phyloP scores from a whole-genome alignment of 2,113 vertebrate genomes.

The Erythrocercus mccallii region DNA sequence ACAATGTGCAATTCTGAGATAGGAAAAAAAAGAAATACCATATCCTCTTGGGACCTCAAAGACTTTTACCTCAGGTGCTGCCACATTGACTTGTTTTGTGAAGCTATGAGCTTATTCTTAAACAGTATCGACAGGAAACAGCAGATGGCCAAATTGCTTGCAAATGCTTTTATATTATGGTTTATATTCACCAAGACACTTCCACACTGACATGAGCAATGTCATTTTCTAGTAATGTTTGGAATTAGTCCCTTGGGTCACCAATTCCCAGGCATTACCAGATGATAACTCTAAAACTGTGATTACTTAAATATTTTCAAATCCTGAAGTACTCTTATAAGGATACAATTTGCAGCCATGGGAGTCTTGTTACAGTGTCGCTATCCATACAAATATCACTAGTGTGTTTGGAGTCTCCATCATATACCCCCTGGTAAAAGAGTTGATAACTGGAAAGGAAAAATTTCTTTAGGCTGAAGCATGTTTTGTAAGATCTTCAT shows the following conservation, averaged over 20 bases:
- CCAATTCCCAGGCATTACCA: slow-evolving; percentile 56
- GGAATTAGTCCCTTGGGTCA: slow-evolving; percentile 66
- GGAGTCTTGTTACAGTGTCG: slow-evolving; percentile 17
- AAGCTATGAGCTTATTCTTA: slow-evolving; percentile 24
- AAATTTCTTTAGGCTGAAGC: background rate
- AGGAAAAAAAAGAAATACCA: accelerated
- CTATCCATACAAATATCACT: slow-evolving; percentile 7
- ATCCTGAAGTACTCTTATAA: slow-evolving; percentile 54
- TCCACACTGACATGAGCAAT: slow-evolving; percentile 57
- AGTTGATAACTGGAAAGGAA: background rate
- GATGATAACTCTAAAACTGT: slow-evolving; percentile 60
- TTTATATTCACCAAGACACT: slow-evolving; percentile 55
- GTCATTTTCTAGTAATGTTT: slow-evolving; percentile 66
- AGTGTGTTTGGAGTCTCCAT: background rate
- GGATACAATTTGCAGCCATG: slow-evolving; percentile 43
- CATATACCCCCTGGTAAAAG: background rate
- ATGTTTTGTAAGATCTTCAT: background rate
- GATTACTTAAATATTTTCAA: slow-evolving; percentile 59
- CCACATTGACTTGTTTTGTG: background rate
- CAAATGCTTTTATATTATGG: slow-evolving; percentile 60
- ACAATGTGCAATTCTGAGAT: background rate
- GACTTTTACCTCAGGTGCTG: slow-evolving; percentile 23
- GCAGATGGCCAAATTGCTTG: slow-evolving; percentile 64
- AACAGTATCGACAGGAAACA: slow-evolving; percentile 32
- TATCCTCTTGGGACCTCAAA: background rate